Conservation (phyloP, 1,140 invertebrate genomes). For the Drosophila triauraria region DNA sequence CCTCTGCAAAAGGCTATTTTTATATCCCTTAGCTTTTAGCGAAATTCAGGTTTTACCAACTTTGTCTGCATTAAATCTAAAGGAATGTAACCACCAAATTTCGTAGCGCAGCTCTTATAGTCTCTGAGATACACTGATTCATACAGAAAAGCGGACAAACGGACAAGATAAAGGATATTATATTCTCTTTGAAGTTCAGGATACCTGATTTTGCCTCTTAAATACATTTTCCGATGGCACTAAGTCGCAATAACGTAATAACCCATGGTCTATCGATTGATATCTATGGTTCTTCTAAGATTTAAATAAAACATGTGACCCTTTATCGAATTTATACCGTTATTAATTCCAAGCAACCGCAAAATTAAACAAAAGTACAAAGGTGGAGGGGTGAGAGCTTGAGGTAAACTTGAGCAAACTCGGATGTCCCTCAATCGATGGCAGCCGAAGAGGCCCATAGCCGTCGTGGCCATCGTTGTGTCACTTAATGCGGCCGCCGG, state of each 20-base stretch:
- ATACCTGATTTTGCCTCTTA: too few relatives aligned
- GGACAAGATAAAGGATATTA: too few relatives aligned
- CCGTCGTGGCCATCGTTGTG: conserved; percentile 9
- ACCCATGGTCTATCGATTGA: background rate
- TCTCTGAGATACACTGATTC: too few relatives aligned
- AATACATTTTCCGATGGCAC: background rate
- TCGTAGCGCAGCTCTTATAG: too few relatives aligned
- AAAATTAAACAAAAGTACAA: conserved; percentile 1
- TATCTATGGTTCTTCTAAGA: background rate
- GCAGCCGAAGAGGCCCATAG: background rate
- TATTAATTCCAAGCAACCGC: conserved; percentile 3
- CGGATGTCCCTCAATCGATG: conserved; percentile 1
- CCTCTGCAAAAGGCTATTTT: too few relatives aligned
- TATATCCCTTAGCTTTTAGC: too few relatives aligned
- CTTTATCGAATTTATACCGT: background rate
- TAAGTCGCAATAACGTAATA: background rate
- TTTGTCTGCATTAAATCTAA: too few relatives aligned
- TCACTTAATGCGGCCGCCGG: conserved; percentile 14
- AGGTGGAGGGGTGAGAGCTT: background rate
- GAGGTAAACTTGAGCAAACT: conserved; percentile 13
- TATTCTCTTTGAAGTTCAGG: too few relatives aligned
- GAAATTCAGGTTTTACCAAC: too few relatives aligned
- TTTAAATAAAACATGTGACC: background rate
- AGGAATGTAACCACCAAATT: too few relatives aligned
- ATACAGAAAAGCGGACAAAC: too few relatives aligned